A percentile compares a stretch with the other conserved stretches of the same genome.
These are phyloP conservation scores for Cephus sareptanus DNA, from an alignment of 2,888 invertebrate genomes.

Conservation along the genomic window DNA sequence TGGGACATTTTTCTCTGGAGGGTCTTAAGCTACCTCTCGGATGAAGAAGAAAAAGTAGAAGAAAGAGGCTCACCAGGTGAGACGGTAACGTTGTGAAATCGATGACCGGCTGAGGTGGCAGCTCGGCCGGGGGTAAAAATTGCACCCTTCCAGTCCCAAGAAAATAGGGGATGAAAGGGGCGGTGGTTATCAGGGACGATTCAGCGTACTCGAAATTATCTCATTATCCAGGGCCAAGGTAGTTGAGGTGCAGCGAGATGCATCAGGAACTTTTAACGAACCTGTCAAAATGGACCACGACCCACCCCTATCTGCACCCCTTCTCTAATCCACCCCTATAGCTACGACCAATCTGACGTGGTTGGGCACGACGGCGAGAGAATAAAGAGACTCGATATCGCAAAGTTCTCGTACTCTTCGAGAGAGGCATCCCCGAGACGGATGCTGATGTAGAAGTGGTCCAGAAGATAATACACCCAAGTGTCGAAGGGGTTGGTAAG, in stretches of 20 bases:
- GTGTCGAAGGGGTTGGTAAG: background rate
- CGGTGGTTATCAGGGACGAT: background rate
- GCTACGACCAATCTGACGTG: no score
- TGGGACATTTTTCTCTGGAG: background rate
- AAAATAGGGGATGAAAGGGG: background rate
- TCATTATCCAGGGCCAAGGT: background rate
- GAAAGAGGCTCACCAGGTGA: constrained; percentile 10
- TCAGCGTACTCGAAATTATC: background rate
- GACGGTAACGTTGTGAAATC: background rate
- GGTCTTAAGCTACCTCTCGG: background rate
- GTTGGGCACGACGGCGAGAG: background rate
- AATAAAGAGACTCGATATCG: constrained; percentile 25
- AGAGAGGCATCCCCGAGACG: background rate
- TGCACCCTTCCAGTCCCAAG: background rate
- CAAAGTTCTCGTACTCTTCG: constrained; percentile 13
- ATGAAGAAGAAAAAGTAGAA: constrained; percentile 18
- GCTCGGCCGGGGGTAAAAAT: background rate
- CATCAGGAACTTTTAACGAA: constrained; percentile 37
- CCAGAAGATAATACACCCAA: background rate
- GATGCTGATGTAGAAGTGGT: background rate
- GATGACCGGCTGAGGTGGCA: background rate
- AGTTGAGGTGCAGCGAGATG: constrained; percentile 14
- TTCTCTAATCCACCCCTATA: background rate
- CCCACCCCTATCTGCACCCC: background rate
- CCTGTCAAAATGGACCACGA: constrained; percentile 11